These are phyloP conservation scores for Athalia rosae DNA, from an alignment of 2,888 invertebrate genomes.

Conservation along the genomic window DNA sequence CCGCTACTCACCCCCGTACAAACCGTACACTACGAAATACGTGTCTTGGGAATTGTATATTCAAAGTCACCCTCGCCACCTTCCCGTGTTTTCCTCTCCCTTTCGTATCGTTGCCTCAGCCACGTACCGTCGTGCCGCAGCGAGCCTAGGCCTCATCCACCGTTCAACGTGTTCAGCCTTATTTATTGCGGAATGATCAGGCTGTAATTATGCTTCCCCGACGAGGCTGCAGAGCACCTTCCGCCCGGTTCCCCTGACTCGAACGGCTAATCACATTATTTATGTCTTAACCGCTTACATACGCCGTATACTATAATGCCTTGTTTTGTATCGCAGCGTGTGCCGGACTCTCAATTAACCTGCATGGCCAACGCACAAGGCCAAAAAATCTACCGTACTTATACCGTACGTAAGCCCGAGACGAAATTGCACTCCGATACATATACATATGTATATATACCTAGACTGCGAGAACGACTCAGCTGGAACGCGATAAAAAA, in stretches of 20 bases:
- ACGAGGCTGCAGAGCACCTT: conserved; percentile 61
- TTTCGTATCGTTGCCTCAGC: conserved; percentile 2
- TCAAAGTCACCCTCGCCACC: conserved; percentile 51
- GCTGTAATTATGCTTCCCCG: conserved; percentile 68
- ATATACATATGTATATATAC: too few relatives aligned
- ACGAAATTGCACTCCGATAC: conserved; percentile 31
- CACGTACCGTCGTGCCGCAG: conserved; percentile 48
- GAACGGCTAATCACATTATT: conserved; percentile 56
- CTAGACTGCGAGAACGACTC: background rate
- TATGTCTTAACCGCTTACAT: conserved; percentile 57
- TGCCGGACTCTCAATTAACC: conserved; percentile 32
- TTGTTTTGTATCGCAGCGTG: background rate
- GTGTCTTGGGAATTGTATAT: conserved; percentile 48
- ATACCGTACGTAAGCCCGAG: background rate
- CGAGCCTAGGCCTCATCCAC: conserved; percentile 46
- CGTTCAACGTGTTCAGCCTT: conserved; percentile 51
- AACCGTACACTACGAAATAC: conserved; percentile 38
- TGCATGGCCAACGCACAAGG: too few relatives aligned
- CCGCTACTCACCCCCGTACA: conserved; percentile 21
- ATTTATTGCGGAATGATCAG: conserved; percentile 69
- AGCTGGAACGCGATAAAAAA: too few relatives aligned
- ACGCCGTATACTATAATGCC: background rate
- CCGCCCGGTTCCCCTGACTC: conserved; percentile 54
- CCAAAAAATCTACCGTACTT: background rate
- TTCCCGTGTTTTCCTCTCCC: conserved; percentile 46